Evolutionary conservation across 2,888 invertebrate species (phyloP), one percentile per base, ranked within the genome.

Genomic region (Stenolophus ochropezus): DNA sequence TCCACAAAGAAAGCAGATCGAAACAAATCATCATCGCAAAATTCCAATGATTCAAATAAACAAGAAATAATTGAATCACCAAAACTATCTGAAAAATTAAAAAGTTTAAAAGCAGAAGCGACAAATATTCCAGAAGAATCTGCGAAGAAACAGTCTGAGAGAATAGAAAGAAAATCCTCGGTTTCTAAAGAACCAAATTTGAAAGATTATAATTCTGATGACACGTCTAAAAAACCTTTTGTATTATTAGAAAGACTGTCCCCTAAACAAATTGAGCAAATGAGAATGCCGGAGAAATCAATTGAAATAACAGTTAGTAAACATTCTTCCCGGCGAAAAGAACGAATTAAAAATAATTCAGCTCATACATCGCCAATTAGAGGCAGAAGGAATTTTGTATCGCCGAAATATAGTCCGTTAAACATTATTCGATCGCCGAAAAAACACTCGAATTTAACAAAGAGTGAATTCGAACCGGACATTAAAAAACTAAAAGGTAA

Each of bases 401-500:
- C 79, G 2, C 33, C 69, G 6, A 80, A 80, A 71, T 80, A 80
- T 53, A 80, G 49, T 51, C 79, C 79, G 6, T 71, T 80, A 33
- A 69, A 80, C 27, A 14, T 80, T 14, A 33, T 78, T 23, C 51
- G 65, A 1, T 78, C 78, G 14, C 65, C 78, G 2, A 61, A 25
- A 21, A 47, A 42, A 78, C 49, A 47, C 20, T 16, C 56, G 20
- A 61, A 78, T 20, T 47, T 47, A 42, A 42, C 33, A 11, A 42
- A 73, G 5, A 73, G 18, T 27, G 76, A 58, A 25, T 49, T 25
- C 51, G 78, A 78, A 69, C 78, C 78, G 6, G 33, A 42, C 11
- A 42, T 42, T 42, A 42, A 42, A 42, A 42, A 42, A 42, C 0
- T 42, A 2, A 42, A 42, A 33, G 33, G 65, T 69, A 69, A 69